Conservation (phyloP, 2,113 vertebrate genomes). For the Psephotus haematonotus region DNA sequence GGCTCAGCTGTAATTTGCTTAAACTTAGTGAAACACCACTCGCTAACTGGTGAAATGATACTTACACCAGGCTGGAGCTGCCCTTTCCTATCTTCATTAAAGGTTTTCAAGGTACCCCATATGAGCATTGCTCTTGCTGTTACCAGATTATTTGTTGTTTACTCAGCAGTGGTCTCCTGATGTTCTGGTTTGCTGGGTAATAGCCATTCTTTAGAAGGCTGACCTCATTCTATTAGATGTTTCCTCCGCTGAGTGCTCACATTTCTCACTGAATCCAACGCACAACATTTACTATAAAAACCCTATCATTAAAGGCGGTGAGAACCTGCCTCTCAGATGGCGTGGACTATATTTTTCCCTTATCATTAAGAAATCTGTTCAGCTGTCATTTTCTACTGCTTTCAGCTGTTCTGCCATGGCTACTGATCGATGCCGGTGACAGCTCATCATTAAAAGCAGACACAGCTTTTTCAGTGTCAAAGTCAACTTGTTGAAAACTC, state of each 20-base stretch:
- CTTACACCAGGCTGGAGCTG: neutral
- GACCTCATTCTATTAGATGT: slow-evolving; percentile 25
- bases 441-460: slow-evolving; percentile 35
- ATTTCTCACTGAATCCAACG: neutral
- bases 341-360: neutral
- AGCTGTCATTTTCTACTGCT: neutral
- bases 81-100: neutral
- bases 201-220: slow-evolving; percentile 14
- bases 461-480: neutral
- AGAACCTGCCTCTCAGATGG: neutral
- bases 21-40: neutral
- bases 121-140: neutral
- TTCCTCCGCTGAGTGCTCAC: neutral
- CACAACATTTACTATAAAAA: neutral
- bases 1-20: neutral
- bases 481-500: neutral
- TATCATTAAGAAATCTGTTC: neutral
- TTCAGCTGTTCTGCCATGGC: slow-evolving; percentile 6
- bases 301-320: neutral
- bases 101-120: neutral
- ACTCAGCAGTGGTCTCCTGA: neutral
- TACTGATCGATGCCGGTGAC: slow-evolving; percentile 3
- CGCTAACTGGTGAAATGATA: neutral
- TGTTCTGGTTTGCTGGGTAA: neutral
- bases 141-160: neutral